Evolutionary conservation across 2,797 vertebrate species (phyloP).

Genomic region (Hydrocynus forskahlii): DNA sequence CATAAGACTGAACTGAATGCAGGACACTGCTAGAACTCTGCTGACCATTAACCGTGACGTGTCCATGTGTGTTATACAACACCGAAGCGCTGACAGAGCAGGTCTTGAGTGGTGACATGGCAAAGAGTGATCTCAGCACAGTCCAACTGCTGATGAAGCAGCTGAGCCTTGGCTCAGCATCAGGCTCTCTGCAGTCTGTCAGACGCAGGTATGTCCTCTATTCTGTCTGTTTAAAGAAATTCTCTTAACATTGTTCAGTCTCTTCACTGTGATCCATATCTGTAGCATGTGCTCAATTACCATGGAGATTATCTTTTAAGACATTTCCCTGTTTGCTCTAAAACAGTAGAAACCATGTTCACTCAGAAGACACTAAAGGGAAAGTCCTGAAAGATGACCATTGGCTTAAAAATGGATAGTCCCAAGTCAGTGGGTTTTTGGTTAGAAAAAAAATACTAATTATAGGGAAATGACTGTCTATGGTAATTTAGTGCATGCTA

Average conservation of each 20-base stretch:
- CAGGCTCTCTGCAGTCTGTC: constrained; percentile 37
- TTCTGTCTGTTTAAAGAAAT: neutral
- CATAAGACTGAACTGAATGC: constrained; percentile 44
- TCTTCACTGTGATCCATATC: neutral
- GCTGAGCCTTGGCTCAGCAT: constrained; percentile 55
- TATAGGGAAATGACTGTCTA: too few species aligned
- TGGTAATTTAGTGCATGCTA: too few species aligned
- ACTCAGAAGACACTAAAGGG: neutral
- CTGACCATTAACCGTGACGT: constrained; percentile 37
- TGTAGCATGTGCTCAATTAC: neutral
- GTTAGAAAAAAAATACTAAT: neutral
- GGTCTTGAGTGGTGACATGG: constrained; percentile 43
- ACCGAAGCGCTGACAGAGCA: constrained; percentile 58
- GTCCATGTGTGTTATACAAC: constrained; percentile 22
- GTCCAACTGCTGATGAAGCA: constrained; percentile 63
- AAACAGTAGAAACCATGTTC: neutral
- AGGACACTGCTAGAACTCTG: constrained; percentile 9
- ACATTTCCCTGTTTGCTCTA: neutral
- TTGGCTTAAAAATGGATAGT: neutral
- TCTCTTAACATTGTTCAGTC: neutral
- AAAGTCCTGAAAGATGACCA: neutral
- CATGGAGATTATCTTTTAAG: neutral
- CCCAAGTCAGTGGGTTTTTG: neutral
- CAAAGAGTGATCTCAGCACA: constrained; percentile 51
- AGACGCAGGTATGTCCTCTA: constrained; percentile 41